phyloP scores from a whole-genome alignment of 2,888 invertebrate species.

The Pollenia griseotomentosa region DNA sequence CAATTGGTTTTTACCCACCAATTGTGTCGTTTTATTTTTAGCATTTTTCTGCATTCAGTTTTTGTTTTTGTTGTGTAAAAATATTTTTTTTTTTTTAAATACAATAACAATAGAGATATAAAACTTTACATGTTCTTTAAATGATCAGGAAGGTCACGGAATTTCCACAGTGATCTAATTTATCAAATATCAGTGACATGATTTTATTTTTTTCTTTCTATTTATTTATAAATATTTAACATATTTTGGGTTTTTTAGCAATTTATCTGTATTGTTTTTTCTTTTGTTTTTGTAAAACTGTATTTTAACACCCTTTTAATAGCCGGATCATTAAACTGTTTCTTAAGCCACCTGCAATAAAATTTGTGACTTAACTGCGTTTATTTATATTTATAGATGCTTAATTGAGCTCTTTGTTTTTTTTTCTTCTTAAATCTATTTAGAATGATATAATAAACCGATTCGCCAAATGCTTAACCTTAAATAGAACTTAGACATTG shows the following conservation, averaged over 20 bases:
- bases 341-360: background rate
- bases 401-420: background rate
- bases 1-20: constrained; percentile 72
- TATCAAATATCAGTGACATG: constrained; percentile 13
- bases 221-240: constrained; percentile 11
- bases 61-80: background rate
- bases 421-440: too few relatives aligned
- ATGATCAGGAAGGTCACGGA: constrained; percentile 74
- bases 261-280: constrained; percentile 2
- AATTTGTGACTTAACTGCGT: constrained; percentile 3
- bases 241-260: constrained; percentile 29
- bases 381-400: background rate
- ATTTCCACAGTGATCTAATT: constrained; percentile 83
- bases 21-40: constrained; percentile 53
- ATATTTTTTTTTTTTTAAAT: background rate
- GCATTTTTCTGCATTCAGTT: constrained; percentile 34
- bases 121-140: constrained; percentile 23
- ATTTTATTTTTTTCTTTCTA: background rate
- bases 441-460: too few relatives aligned
- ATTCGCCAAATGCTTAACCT: too few relatives aligned
- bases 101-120: background rate
- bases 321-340: constrained; percentile 26
- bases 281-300: background rate
- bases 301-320: constrained; percentile 57
- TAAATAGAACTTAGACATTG: too few relatives aligned